These are phyloP conservation scores for Agonopterix heracliana DNA, from an alignment of 2,888 invertebrate species.

Conservation along the genomic window DNA sequence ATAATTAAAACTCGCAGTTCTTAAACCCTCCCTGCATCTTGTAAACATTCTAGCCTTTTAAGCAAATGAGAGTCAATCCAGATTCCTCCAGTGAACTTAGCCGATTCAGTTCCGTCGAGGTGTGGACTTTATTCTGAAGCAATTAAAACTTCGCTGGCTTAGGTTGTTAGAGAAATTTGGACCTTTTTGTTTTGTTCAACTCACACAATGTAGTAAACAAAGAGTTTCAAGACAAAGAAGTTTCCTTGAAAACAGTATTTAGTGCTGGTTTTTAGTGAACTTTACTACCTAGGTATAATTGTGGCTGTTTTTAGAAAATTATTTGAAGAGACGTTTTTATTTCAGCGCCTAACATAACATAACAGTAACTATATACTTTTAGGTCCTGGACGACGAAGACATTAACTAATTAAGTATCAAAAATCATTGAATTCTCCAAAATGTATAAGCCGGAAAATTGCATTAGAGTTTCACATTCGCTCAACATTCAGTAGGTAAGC, in stretches of 20 bases:
- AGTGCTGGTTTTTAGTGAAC: constrained; percentile 50
- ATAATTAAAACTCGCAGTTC: not conserved
- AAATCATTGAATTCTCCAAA: not conserved
- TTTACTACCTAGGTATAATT: no score
- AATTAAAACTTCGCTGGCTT: constrained; percentile 65
- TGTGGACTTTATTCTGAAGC: constrained; percentile 52
- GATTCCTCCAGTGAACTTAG: constrained; percentile 21
- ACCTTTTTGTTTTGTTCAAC: constrained; percentile 60
- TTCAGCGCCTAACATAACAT: no score
- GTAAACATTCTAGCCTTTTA: constrained; percentile 30
- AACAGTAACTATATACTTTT: no score
- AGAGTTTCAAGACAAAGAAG: constrained; percentile 56
- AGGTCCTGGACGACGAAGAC: no score
- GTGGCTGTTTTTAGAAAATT: no score
- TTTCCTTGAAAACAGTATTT: constrained; percentile 58
- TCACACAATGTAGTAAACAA: constrained; percentile 61
- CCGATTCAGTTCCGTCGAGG: constrained; percentile 21
- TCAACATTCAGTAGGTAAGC: constrained; percentile 61
- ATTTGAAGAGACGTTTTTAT: no score
- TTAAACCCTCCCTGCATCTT: constrained; percentile 5
- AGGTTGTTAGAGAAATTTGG: constrained; percentile 57
- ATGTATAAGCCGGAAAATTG: constrained; percentile 34
- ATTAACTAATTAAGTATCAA: no score
- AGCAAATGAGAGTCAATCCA: constrained; percentile 36
- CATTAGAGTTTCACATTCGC: constrained; percentile 42